Evolutionary conservation across 2,888 invertebrate species (phyloP), one percentile per base, ranked within the genome.

Genomic region (Amphipoea oculea): DNA sequence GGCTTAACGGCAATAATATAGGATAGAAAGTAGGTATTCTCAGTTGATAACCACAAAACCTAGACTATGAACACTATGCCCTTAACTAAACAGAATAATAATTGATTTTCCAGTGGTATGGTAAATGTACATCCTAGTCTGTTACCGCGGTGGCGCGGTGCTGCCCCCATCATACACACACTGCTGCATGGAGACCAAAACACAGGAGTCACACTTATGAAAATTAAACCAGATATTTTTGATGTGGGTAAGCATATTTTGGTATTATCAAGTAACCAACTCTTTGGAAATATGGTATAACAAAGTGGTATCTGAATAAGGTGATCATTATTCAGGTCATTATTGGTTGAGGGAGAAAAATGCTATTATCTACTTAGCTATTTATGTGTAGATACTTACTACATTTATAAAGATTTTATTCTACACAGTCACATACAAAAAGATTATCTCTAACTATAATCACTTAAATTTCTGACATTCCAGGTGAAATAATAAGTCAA

Each of bases 51-150:
- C 36, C n/a, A 42, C 4, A 54, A 54, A 45, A 77, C 23, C 7
- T 4, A 20, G 4, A 40, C 40, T 40, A 20, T 29, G 4, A 4
- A 23, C 7, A 51, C 29, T 20, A 11, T 70, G 71, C 17, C 45
- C n/a, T 60, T 29, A 51, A 9, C 23, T 29, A n/a, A n/a, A 79
- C 3, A 48, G 4, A 62, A 40, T 29, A 68, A 45, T 12, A n/a
- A 40, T 60, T 76, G 9, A 0, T 68, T 72, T 40, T 62, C 92
- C 29, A 99, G 98, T 90, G 99, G 99, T 48, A 99, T 99, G 97
- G 96, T 99, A 57, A 99, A 99, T 97, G 98, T 99, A 0, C 99
- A 99, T 95, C 99, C 98, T 0, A 99, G 99, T 95, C 94, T 99
- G 72, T 95, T 99, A 83, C 99, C 99, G 0, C 97, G 98, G 77